phyloP scores from a whole-genome alignment of 2,888 invertebrate species.

The Drosophila lutescens region DNA sequence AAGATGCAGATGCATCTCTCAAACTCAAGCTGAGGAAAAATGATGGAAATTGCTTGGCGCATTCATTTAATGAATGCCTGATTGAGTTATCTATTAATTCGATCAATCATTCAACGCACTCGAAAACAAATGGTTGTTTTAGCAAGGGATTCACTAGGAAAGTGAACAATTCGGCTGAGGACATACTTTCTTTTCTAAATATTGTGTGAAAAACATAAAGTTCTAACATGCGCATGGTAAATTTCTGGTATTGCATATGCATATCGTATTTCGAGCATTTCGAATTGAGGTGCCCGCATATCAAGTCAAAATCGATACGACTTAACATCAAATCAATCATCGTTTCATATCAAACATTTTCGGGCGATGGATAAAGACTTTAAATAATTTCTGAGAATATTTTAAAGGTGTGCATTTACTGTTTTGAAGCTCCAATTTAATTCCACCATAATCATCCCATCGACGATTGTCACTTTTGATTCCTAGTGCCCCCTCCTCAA shows the following conservation, averaged over 20 bases:
- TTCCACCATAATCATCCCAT: background rate
- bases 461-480: conserved; percentile 50
- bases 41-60: conserved; percentile 25
- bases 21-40: conserved; percentile 14
- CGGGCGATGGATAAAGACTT: no score
- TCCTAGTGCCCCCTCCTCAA: background rate
- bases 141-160: background rate
- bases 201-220: no score
- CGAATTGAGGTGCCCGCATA: no score
- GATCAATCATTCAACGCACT: conserved; percentile 26
- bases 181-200: background rate
- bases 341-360: no score
- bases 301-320: no score
- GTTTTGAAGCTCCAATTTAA: conserved; percentile 1
- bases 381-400: background rate
- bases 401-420: background rate
- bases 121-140: conserved; percentile 22
- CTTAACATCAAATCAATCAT: no score
- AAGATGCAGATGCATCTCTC: conserved; percentile 20
- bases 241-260: no score
- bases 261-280: no score
- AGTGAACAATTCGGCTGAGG: background rate
- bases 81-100: conserved; percentile 25
- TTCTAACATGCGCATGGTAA: no score
- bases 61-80: conserved; percentile 34